A percentile compares a stretch with the other conserved stretches of the same genome.
These are phyloP conservation scores for Paralvinella palmiformis DNA, from an alignment of 1,140 invertebrate species.

Conservation along the genomic window DNA sequence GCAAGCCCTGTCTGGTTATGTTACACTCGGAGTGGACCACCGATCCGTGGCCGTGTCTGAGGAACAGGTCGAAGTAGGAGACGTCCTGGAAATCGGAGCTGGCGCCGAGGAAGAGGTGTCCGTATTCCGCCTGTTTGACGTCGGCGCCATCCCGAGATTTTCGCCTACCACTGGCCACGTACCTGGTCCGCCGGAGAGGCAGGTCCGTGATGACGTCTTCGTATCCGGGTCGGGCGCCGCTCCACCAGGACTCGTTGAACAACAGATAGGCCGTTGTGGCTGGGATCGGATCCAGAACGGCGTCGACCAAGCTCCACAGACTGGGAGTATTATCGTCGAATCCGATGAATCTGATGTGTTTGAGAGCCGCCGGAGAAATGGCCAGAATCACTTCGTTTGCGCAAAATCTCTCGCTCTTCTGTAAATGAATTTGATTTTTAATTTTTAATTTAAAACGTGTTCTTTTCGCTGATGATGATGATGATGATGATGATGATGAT, in stretches of 20 bases:
- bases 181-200: constrained; percentile 5
- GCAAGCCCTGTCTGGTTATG: not conserved
- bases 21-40: not conserved
- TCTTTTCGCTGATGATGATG: no score
- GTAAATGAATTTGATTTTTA: not conserved
- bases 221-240: not conserved
- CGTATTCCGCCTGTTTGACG: not conserved
- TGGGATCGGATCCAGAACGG: not conserved
- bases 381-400: constrained; percentile 16
- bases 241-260: constrained; percentile 11
- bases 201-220: constrained; percentile 17
- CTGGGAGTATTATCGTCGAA: not conserved
- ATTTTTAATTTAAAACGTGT: no score
- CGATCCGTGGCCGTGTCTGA: not conserved
- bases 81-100: constrained; percentile 1
- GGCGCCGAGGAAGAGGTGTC: constrained; percentile 12
- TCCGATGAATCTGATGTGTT: not conserved
- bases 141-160: not conserved
- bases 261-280: constrained; percentile 10
- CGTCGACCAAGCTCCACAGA: not conserved
- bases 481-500: no score
- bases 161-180: not conserved
- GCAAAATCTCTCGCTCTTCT: constrained; percentile 3
- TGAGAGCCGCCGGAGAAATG: constrained; percentile 4
- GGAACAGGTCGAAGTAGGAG: constrained; percentile 10